Percentiles rank a stretch among this genome's conserved stretches.
Conservation (phyloP, 2,113 vertebrate species). For the Eulacestoma nigropectus region DNA sequence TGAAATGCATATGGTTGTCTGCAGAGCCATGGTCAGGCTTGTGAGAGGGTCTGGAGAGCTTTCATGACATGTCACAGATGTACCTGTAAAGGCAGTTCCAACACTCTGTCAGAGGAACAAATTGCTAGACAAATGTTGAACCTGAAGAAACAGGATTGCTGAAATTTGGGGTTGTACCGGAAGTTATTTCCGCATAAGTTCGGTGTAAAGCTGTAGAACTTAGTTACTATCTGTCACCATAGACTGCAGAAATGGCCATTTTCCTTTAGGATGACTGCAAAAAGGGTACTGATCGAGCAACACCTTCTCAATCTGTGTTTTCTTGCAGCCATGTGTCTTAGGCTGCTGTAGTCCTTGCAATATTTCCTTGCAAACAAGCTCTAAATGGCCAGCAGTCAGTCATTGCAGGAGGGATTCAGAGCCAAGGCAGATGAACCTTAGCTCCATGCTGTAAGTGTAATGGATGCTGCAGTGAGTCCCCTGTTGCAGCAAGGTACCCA, state of each 20-base stretch:
- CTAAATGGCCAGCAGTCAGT: neutral
- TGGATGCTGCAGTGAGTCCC: neutral
- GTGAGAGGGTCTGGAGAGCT: neutral
- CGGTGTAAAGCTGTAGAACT: neutral
- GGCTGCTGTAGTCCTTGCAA: neutral
- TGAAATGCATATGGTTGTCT: neutral
- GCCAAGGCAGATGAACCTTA: neutral
- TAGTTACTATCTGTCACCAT: neutral
- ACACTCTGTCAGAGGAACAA: neutral
- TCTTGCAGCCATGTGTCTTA: neutral
- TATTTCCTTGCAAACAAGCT: neutral
- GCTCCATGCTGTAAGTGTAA: neutral
- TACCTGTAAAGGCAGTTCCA: neutral
- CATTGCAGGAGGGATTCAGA: neutral
- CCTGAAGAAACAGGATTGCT: neutral
- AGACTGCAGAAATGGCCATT: neutral
- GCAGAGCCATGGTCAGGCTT: neutral
- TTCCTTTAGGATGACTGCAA: neutral
- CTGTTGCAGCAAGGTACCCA: neutral
- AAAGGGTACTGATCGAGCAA: neutral
- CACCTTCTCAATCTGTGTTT: neutral
- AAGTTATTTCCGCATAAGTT: neutral
- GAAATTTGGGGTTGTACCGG: rapidly evolving
- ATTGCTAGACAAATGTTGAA: neutral
- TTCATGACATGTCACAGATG: rapidly evolving